Evolutionary conservation across 2,113 vertebrate genomes (phyloP).

Genomic region (Petroica traversi): DNA sequence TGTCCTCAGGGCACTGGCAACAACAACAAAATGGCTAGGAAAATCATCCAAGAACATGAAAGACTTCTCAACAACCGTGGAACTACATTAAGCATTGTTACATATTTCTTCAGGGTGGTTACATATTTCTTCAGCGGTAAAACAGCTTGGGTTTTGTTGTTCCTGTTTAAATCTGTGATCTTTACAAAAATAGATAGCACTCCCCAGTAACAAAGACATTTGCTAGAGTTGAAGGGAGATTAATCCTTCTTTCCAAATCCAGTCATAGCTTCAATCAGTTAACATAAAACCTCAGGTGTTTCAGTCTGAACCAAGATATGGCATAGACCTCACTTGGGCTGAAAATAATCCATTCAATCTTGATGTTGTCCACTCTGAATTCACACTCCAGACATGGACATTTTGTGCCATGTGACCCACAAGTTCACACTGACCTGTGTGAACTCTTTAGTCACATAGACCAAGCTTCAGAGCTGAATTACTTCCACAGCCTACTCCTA

Average conservation of each 20-base stretch:
- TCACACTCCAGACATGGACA: not conserved
- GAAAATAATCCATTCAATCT: not conserved
- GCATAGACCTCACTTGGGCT: not conserved
- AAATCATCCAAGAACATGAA: not conserved
- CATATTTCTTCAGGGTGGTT: not conserved
- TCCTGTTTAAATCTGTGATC: not conserved
- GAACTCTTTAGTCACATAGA: fast-evolving
- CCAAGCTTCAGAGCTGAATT: not conserved
- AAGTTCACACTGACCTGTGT: not conserved
- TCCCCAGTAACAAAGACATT: not conserved
- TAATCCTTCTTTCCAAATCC: not conserved
- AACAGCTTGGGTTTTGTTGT: not conserved
- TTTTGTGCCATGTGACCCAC: not conserved
- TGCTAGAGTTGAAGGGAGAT: not conserved
- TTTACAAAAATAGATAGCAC: not conserved
- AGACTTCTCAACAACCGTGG: not conserved
- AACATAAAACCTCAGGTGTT: not conserved
- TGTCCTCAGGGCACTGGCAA: not conserved
- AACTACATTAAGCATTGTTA: not conserved
- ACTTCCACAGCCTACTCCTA: fast-evolving
- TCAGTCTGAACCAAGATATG: not conserved
- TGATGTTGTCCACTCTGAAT: not conserved
- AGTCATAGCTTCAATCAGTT: not conserved
- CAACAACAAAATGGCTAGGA: not conserved
- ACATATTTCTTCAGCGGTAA: not conserved